Evolutionary conservation across 2,113 vertebrate genomes (phyloP), one percentile per base, ranked within the genome.

Genomic region (Colossoma macropomum): DNA sequence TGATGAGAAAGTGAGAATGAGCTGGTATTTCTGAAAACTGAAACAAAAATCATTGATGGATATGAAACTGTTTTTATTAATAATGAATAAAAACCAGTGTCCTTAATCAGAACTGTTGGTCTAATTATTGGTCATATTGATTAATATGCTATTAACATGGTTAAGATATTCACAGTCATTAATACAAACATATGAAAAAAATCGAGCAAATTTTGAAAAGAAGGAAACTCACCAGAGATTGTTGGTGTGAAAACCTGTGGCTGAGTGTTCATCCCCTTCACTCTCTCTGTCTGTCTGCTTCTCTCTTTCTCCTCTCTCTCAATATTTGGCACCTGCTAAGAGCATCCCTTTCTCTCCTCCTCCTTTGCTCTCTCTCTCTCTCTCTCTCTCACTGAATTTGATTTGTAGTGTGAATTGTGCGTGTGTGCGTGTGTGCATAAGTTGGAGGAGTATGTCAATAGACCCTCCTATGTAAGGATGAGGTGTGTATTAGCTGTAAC

Each of bases 251-350:
- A 77, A 72, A 91, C 87, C 59, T 60, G 78, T 70, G 56, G 65
- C 71, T 74, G 80, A 89, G 75, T 87, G 86, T 74, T 72, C 81
- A 81, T 91, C 75, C 87, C 94, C 88, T 90, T 88, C 87, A 92
- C 89, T 90, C 91, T 92, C 87, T 77, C 56, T 79, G 66, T 75
- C 62, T 69, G 81, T 75, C 62, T 69, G 81, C 38, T 65, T 78
- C 62, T 74, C 70, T 74, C 62, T 28, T 21, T 85, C 80, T 85
- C 72, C 71, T 80, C 70, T 79, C 28, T 83, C 77, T 87, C 69
- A 62, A 90, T 93, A 92, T 91, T 90, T 90, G 90, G 91, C 91
- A 95, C 93, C 93, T 94, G 92, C 90, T 89, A 84, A 76, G 90
- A 93, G 92, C 92, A 92, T 93, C 93, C 87, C 89, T 88, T 80